Base-by-base conservation (phyloP, 2,888 invertebrate genomes). In the Endomychus coccineus region DNA sequence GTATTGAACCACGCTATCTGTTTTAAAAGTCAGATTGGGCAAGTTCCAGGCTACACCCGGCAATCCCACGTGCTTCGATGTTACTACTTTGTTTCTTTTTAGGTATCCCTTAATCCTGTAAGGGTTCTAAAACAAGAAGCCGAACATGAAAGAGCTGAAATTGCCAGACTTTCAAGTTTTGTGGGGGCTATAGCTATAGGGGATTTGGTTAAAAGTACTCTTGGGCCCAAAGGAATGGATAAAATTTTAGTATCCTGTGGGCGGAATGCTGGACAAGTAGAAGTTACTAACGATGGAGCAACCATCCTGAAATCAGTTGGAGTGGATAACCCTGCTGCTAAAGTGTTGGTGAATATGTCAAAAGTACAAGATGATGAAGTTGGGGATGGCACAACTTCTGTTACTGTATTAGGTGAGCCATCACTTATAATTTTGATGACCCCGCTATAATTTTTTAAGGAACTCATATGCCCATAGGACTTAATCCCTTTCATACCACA, bases 371-470 rank as follows among this genome's bases (percentile, higher is more conserved):
- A 98, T 70, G 94, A 94, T 62, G 98, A 98, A 75, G 97, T 98
- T 40, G 98, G 98, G 27, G 98, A 99, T 76, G 98, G 98, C 9
- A 99, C 98, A n/a, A 99, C 98, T 23, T 97, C 97, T 1, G 98
- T 99, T 1, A 92, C 96, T 34, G 97, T 95, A 24, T 68, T 83
- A 45, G 82, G 82, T 82, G 64, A 49, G 61, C 54, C 15, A n/a
- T n/a, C n/a, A n/a, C n/a, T n/a, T n/a, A n/a, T n/a, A n/a, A n/a
- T n/a, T n/a, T n/a, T n/a, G n/a, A n/a, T n/a, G n/a, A n/a, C n/a
- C n/a, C n/a, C n/a, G n/a, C n/a, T n/a, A n/a, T n/a, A n/a, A n/a
- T n/a, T n/a, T n/a, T n/a, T n/a, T n/a, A n/a, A n/a, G n/a, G n/a
- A n/a, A n/a, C n/a, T n/a, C n/a, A n/a, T n/a, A n/a, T n/a, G n/a